Conservation (phyloP, 1,140 invertebrate genomes). For the Drosophila mayri region DNA sequence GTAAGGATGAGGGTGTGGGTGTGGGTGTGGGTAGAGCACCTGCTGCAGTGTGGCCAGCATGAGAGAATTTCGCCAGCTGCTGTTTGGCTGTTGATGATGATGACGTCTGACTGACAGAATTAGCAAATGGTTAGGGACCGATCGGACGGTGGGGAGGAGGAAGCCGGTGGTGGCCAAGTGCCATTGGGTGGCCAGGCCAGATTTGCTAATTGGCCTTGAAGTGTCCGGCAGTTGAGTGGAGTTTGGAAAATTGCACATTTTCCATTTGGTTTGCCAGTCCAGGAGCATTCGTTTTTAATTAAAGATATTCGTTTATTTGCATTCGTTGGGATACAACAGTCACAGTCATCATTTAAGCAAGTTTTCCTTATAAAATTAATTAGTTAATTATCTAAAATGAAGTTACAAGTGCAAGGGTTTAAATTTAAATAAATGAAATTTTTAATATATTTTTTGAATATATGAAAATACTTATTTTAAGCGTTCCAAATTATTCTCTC, state of each 20-base stretch:
- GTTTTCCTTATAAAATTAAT: no score
- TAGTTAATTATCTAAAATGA: neutral
- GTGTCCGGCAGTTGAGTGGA: slow-evolving; percentile 17
- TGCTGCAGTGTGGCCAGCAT: slow-evolving; percentile 35
- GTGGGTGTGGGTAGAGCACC: slow-evolving; percentile 42
- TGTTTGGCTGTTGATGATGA: slow-evolving; percentile 40
- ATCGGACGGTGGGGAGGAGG: slow-evolving; percentile 1
- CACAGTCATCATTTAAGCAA: no score
- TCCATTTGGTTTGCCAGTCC: slow-evolving; percentile 10
- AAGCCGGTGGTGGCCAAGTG: neutral
- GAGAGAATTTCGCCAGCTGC: slow-evolving; percentile 31
- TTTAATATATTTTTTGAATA: no score
- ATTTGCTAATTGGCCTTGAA: slow-evolving; percentile 71
- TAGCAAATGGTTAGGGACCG: slow-evolving; percentile 54
- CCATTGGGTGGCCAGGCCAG: slow-evolving; percentile 15
- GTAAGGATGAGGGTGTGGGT: neutral
- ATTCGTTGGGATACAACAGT: neutral
- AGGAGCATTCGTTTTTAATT: neutral
- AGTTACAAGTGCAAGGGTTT: neutral
- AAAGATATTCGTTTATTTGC: neutral
- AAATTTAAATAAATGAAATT: neutral
- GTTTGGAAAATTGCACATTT: slow-evolving; percentile 31
- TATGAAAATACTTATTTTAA: no score
- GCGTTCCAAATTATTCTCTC: no score
- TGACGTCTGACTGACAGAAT: slow-evolving; percentile 77